Conservation (phyloP, 2,888 invertebrate genomes). For the Apomyelois bistriatella region DNA sequence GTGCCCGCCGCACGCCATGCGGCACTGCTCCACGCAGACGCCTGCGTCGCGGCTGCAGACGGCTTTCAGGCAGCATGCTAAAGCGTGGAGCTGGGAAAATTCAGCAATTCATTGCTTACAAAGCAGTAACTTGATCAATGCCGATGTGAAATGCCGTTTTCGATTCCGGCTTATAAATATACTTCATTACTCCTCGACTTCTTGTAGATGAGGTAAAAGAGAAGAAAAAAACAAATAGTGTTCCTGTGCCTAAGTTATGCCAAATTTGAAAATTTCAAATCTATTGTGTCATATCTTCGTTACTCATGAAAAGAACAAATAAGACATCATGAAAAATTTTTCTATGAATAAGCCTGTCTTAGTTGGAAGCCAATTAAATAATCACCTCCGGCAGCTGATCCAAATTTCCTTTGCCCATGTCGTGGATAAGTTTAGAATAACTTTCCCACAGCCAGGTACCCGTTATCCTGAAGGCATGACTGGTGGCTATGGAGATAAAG, state of each 20-base stretch:
- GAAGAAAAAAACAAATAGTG: too few relatives aligned
- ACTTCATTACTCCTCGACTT: too few relatives aligned
- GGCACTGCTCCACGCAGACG: slow-evolving; percentile 86
- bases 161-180: too few relatives aligned
- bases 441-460: slow-evolving; percentile 89
- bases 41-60: slow-evolving; percentile 87
- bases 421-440: slow-evolving; percentile 86
- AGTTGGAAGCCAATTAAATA: too few relatives aligned
- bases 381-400: slow-evolving; percentile 90
- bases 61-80: slow-evolving; percentile 95
- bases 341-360: too few relatives aligned
- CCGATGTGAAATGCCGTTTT: too few relatives aligned
- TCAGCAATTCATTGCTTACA: background rate
- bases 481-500: slow-evolving; percentile 90
- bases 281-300: too few relatives aligned
- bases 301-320: too few relatives aligned
- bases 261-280: too few relatives aligned
- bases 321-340: too few relatives aligned
- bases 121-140: background rate
- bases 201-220: too few relatives aligned
- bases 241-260: too few relatives aligned
- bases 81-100: slow-evolving; percentile 87
- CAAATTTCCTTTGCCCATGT: slow-evolving; percentile 88
- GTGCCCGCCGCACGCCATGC: slow-evolving; percentile 95
- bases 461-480: slow-evolving; percentile 87